These are phyloP conservation scores for Anguilla anguilla DNA, from an alignment of 2,797 vertebrate genomes.

Conservation along the genomic window DNA sequence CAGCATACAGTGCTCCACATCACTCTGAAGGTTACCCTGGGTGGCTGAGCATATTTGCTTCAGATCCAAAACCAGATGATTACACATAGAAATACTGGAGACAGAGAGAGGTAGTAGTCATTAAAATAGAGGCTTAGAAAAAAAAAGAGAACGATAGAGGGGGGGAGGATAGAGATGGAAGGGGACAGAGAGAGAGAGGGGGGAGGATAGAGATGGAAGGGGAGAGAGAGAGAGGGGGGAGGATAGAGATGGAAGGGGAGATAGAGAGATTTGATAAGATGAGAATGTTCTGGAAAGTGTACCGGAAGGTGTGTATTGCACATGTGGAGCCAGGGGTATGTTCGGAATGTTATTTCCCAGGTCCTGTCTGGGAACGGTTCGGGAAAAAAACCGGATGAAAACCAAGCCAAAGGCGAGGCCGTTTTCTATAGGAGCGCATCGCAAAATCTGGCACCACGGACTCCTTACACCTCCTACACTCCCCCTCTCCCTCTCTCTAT, in stretches of 20 bases:
- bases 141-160: background rate
- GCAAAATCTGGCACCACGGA: constrained; percentile 36
- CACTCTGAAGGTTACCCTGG: background rate
- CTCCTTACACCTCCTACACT: constrained; percentile 20
- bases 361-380: constrained; percentile 45
- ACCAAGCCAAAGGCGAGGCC: constrained; percentile 47
- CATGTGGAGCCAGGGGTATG: constrained; percentile 63
- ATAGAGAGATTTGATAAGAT: constrained; percentile 15
- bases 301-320: constrained; percentile 50
- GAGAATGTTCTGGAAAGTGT: background rate
- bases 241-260: constrained; percentile 28
- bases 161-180: background rate
- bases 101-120: background rate
- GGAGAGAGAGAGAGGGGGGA: background rate
- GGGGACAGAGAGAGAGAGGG: too few species aligned
- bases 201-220: background rate
- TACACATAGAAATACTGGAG: background rate
- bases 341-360: constrained; percentile 52
- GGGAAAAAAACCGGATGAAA: constrained; percentile 47
- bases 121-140: constrained; percentile 30
- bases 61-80: background rate
- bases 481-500: background rate
- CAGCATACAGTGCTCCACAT: background rate
- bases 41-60: background rate
- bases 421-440: constrained; percentile 43